Conservation (phyloP, 2,113 vertebrate species). For the Periophthalmodon schlosseri region DNA sequence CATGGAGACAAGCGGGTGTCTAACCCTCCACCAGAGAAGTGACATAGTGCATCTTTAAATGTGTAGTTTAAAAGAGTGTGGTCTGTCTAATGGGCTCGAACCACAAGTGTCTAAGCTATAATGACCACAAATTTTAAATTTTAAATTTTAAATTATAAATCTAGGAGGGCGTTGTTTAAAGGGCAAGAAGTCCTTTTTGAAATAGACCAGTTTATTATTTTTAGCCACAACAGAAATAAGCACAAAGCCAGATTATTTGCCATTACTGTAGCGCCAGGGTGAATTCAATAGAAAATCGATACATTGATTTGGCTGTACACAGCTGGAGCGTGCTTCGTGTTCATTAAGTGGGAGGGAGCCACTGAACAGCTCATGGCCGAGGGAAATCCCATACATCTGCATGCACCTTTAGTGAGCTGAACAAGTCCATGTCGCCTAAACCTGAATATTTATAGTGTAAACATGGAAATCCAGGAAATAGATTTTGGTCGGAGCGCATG, state of each 20-base stretch:
- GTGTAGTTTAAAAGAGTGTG: neutral
- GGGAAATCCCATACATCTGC: constrained; percentile 62
- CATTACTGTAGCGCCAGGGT: neutral
- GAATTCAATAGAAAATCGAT: neutral
- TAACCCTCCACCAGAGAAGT: too few species aligned
- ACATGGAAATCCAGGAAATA: neutral
- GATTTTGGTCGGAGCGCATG: neutral
- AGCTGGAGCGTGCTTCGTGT: neutral
- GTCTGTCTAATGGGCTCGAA: neutral
- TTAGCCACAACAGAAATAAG: neutral
- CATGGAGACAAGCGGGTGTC: too few species aligned
- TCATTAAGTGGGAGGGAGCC: constrained; percentile 16
- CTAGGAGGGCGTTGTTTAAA: too few species aligned
- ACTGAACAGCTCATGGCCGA: constrained; percentile 4
- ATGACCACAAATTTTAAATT: too few species aligned
- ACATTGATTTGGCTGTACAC: neutral
- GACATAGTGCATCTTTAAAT: neutral
- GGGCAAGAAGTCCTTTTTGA: neutral
- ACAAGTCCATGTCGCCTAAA: too few species aligned
- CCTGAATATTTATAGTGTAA: neutral
- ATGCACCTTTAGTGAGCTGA: constrained; percentile 1
- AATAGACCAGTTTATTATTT: neutral
- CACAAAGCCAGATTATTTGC: neutral
- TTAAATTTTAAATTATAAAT: too few species aligned
- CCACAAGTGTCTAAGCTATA: too few species aligned